Evolutionary conservation across 2,888 invertebrate genomes (phyloP), one percentile per base, ranked within the genome.

Genomic region (Dynastes maya): DNA sequence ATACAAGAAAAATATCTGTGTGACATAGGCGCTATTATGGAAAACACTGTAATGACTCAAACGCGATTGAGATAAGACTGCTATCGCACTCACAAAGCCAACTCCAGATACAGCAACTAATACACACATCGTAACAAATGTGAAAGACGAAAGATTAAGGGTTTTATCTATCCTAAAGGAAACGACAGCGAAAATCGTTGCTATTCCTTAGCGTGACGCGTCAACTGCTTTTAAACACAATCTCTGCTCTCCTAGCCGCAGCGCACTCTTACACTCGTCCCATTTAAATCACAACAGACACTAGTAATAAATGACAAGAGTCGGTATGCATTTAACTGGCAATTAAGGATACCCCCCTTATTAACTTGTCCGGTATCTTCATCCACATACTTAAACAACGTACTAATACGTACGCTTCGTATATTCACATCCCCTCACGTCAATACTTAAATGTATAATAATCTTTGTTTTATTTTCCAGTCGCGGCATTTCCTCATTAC

Each of bases 321-420:
- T 81, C 81, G 79, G 79, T 80, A 67, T 51, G 81, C 80, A 81
- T 84, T 84, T 83, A 84, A 84, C 81, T 81, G 83, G 81, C 83
- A 84, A 84, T 84, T 84, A 84, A 83, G 82, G 82, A 84, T 84
- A 83, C 83, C 84, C 83, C 83, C 83, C 78, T 84, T 83, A 84
- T 84, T 85, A 83, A 83, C 83, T 84, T 83, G 83, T 84, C 83
- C 83, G 83, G 83, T 84, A 82, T 84, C 84, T 84, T 84, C 64
- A 72, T 65, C 71, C 58, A 70, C 40, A 72, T 68, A 72, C 65
- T 64, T 72, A 78, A 37, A 37, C 32, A 37, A 37, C 32, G 32
- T 37, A 37, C 32, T 37, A 37, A 37, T 37, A 49, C 29, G 29
- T 72, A 58, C 29, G 51, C 8, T 70, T 53, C 53, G 51, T 58